Evolutionary conservation across 2,797 vertebrate species (phyloP), one percentile per base, ranked within the genome.

Genomic region (Sebastes matsubarae): DNA sequence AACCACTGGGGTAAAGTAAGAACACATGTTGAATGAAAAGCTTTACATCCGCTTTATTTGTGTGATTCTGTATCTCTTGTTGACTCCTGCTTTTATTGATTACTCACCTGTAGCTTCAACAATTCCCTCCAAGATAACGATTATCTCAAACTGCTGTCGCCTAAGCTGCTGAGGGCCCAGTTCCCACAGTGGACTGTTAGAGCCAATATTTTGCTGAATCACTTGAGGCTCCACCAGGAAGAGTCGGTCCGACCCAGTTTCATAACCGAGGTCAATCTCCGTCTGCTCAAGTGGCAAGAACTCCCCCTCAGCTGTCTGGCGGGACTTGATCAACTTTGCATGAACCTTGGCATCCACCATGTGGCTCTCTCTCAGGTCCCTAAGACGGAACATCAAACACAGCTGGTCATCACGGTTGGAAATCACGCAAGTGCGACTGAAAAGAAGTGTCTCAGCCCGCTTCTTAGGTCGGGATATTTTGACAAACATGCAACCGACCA

Each of bases 91-190:
- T 46, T 3, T 30, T 67, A 22, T 30, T 13, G 2, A 24, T 42
- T 38, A 75, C 89, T 91, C 72, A 93, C 89, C 89, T 10, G 89
- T 94, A 34, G 90, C 92, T 72, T 94, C 91, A 38, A 93, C 88
- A 50, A 91, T 94, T 50, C 91, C 93, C 52, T 95, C 90, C 79
- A 93, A 79, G 46, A 50, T 20, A 20, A 93, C 75, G 1, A 94
- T 93, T 24, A 93, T 94, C 82, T 94, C 90, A 69, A 93, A 93
- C 59, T 42, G 38, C 38, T 42, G 38, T 42, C 1, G 6, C 14
- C 38, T 42, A 50, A 50, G 46, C 46, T 50, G 91, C 65, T 89
- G 72, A 1, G 89, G 86, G 1, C 81, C 91, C 46, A 93, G 86
- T 22, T 93, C 86, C 67, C 93, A 93, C 52, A 92, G 91, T 0